Evolutionary conservation across 1,140 invertebrate genomes (phyloP), one percentile per base, ranked within the genome.

Genomic region (Saccostrea cuccullata): DNA sequence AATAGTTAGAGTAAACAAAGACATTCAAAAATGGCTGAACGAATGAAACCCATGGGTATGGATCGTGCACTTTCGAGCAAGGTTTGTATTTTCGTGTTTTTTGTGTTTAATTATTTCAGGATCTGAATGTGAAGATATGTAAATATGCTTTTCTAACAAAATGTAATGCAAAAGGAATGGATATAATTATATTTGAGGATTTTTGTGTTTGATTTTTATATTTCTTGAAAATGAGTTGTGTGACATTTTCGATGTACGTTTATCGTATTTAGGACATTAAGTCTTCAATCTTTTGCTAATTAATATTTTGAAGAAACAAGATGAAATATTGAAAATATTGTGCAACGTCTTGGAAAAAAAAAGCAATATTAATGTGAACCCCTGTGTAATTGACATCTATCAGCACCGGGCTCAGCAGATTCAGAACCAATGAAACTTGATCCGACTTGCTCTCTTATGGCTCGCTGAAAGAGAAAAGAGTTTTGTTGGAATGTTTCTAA

Each of bases 41-140:
- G 91, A 67, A 87, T 90, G 70, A 90, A 88, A 84, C 89, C 91
- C 30, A 91, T 90, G 90, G 91, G 91, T 58, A 91, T 91, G 91
- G 91, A 91, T 87, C 88, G 91, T 87, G 91, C 91, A 83, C 88
- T 91, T 47, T 85, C 86, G 73, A 89, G 88, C 84, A 91, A 91
- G 91, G 91, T 91, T 86, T 85, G 90, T 55, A 77, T 70, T 20
- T 17, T 82, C 73, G 23, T 73, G 30, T 55, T 47, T 77, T 55
- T 40, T 82, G 11, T 36, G 17, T 17, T 64, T n/a, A 20, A 56
- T 17, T 40, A 64, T 60, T 82, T 55, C 15, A 26, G 13, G 13
- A 30, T 67, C 23, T 26, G 77, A 82, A 82, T 40, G 64, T 70
- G 26, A 30, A 82, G 26, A 82, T 3, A 23, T 84, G n/a, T 55